Evolutionary conservation across 2,888 invertebrate genomes (phyloP), one percentile per base, ranked within the genome.

Genomic region (Resseliella maxima): DNA sequence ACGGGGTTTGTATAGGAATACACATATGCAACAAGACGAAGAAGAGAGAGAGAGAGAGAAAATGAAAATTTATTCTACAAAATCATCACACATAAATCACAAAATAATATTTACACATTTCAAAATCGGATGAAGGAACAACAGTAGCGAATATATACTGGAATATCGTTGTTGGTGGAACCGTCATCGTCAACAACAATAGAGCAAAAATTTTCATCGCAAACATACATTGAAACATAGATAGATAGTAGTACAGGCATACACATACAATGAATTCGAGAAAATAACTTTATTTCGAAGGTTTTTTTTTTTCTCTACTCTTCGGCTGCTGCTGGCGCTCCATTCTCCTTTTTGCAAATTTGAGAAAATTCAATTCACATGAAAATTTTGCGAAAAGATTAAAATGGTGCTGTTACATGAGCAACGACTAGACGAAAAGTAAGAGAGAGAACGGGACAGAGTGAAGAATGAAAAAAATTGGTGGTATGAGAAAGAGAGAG

Each of bases 51-150:
- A n/a, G 18, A 64, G 72, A 18, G 35, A 72, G 72, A 31, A 72
- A 72, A 72, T 59, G 59, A 72, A 72, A 35, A 35, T 72, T 31
- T 72, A 72, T 72, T 72, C 72, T 64, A 64, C 31, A 72, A 72
- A 72, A 72, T 35, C 72, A 72, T 72, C 72, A 36, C 72, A 72
- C 72, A 72, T 72, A 72, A 72, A 72, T 72, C 72, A 72, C 35
- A 72, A 36, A 72, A 72, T 72, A 72, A 72, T 72, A 72, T 72
- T 72, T 72, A 72, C n/a, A 59, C 72, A 72, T 72, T 72, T 72
- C 72, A 36, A 72, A 72, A 72, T 72, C 72, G 72, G 72, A 72
- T 72, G 72, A 72, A 72, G 36, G 21, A 72, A 72, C 36, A 72
- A 72, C 72, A 72, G 36, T 59, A 24, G 59, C 59, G 24, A 59